Evolutionary conservation across 2,113 vertebrate species (phyloP).

Genomic region (Zapornia atra): DNA sequence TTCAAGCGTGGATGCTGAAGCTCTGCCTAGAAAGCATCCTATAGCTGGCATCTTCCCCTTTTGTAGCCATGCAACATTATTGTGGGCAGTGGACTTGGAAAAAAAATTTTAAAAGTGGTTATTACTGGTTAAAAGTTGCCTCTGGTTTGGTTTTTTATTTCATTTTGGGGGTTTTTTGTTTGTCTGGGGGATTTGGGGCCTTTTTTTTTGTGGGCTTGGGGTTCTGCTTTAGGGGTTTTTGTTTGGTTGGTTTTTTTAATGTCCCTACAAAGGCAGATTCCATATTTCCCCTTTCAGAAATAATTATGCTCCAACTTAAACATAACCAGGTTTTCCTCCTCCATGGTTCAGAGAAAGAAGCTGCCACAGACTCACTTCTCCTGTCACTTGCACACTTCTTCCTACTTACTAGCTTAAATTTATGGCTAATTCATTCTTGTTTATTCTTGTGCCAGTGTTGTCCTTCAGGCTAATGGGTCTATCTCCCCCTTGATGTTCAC

Average conservation of each 20-base stretch:
- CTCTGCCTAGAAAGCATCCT: background rate
- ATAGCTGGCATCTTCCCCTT: background rate
- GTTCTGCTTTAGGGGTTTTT: background rate
- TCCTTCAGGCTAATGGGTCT: slow-evolving; percentile 5
- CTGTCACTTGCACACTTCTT: background rate
- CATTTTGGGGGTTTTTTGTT: background rate
- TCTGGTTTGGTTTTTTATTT: background rate
- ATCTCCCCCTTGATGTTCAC: background rate
- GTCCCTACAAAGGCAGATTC: background rate
- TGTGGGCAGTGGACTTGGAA: background rate
- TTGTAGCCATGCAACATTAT: background rate
- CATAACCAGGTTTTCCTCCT: background rate
- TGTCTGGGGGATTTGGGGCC: background rate
- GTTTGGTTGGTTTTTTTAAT: background rate
- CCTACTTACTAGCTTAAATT: background rate
- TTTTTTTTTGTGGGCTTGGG: background rate
- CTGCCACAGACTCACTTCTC: background rate
- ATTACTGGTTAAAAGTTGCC: background rate
- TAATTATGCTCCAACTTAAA: background rate
- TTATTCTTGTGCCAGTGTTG: background rate
- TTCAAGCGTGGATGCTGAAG: background rate
- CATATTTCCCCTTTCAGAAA: background rate
- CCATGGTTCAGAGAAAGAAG: background rate
- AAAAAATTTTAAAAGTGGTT: background rate
- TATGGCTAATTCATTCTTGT: background rate